phyloP scores from a whole-genome alignment of 2,888 invertebrate species.

The Cancer borealis region DNA sequence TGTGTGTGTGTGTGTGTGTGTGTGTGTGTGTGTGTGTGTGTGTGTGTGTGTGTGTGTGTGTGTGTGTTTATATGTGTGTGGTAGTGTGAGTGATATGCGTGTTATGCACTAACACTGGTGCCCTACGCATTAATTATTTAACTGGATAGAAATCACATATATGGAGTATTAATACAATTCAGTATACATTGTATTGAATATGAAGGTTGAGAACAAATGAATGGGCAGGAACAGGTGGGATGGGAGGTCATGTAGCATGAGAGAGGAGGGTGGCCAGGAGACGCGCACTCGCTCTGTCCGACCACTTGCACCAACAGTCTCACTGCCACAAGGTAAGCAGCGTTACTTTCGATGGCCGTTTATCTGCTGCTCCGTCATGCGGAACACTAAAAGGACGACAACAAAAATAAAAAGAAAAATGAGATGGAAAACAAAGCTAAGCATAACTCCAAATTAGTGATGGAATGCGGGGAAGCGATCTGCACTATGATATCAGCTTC shows the following conservation, averaged over 20 bases:
- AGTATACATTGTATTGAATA: background rate
- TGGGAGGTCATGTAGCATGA: background rate
- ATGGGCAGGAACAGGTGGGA: background rate
- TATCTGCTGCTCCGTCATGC: background rate
- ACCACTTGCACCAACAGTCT: background rate
- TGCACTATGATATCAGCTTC: background rate
- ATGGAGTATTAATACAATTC: background rate
- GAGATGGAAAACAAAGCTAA: background rate
- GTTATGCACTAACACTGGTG: no score
- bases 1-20: no score
- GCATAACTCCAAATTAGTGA: background rate
- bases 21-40: no score
- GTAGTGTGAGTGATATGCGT: no score
- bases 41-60: no score
- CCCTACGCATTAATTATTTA: background rate
- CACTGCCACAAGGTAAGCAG: conserved; percentile 16
- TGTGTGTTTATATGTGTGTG: background rate
- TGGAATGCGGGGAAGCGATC: background rate
- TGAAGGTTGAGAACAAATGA: background rate
- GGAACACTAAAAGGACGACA: conserved; percentile 31
- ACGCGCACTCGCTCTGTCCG: background rate
- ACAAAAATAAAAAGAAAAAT: background rate
- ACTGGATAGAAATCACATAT: background rate
- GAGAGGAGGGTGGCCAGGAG: background rate
- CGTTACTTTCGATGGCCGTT: conserved; percentile 21